Evolutionary conservation across 2,113 vertebrate species (phyloP).

Genomic region (Varanus komodoensis): DNA sequence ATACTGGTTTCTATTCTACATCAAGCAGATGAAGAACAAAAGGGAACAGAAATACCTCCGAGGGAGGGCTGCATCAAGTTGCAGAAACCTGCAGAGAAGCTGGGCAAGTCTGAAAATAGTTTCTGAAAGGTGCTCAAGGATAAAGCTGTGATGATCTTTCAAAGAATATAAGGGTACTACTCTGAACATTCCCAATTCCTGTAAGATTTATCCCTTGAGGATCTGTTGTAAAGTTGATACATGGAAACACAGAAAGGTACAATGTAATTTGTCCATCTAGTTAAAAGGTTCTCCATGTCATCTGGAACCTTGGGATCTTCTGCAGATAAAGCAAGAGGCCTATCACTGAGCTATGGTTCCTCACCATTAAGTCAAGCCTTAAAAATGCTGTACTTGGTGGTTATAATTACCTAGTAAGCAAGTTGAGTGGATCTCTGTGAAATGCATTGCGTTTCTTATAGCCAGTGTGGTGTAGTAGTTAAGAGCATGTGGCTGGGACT

Average conservation of each 20-base stretch:
- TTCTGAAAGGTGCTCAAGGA: constrained; percentile 18
- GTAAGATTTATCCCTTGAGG: background rate
- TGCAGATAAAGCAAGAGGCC: background rate
- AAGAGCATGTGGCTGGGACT: no score
- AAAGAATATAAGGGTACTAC: constrained; percentile 1
- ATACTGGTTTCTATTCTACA: background rate
- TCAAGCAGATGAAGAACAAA: constrained; percentile 9
- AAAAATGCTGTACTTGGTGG: background rate
- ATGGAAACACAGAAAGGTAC: background rate
- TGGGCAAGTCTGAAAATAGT: background rate
- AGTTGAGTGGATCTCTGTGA: background rate
- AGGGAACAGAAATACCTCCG: constrained; percentile 2
- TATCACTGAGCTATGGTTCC: background rate
- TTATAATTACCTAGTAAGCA: background rate
- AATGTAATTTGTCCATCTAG: background rate
- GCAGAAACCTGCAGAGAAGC: constrained; percentile 14
- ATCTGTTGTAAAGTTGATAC: background rate
- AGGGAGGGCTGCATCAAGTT: background rate
- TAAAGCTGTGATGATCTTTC: background rate
- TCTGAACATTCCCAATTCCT: background rate
- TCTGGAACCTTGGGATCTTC: background rate
- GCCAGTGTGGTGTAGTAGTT: no score
- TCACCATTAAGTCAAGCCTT: background rate
- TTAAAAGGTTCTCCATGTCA: background rate
- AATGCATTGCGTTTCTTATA: no score